phyloP scores from a whole-genome alignment of 2,797 vertebrate genomes.

The Sebastiscus tertius region DNA sequence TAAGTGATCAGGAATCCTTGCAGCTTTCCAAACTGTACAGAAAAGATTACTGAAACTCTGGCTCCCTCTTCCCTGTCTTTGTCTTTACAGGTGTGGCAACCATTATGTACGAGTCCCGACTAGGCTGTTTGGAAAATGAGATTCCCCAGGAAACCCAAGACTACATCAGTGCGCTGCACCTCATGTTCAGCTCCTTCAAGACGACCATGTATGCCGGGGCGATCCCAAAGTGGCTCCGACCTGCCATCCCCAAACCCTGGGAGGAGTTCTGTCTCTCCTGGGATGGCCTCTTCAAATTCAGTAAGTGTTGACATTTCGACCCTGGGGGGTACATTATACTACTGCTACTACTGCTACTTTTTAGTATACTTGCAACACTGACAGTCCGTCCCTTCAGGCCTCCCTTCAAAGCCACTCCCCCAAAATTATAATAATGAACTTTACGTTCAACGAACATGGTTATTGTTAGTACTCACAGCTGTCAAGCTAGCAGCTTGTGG shows the following conservation, averaged over 20 bases:
- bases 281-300: constrained; percentile 89
- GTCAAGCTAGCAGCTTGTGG: too few species aligned
- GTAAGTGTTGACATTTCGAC: constrained; percentile 56
- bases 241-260: constrained; percentile 93
- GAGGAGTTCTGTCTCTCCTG: constrained; percentile 93
- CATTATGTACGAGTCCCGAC: constrained; percentile 89
- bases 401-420: too few species aligned
- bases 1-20: background rate
- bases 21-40: background rate
- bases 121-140: constrained; percentile 90
- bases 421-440: too few species aligned
- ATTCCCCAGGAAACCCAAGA: constrained; percentile 88
- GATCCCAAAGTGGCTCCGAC: constrained; percentile 93
- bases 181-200: constrained; percentile 98
- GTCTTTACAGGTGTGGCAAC: constrained; percentile 86
- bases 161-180: constrained; percentile 90
- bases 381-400: too few species aligned
- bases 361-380: background rate
- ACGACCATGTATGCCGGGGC: constrained; percentile 96
- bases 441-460: too few species aligned
- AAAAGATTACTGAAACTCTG: background rate
- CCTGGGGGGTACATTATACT: too few species aligned
- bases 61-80: background rate
- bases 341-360: background rate
- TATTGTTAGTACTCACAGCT: too few species aligned